A percentile compares a stretch with the other conserved stretches of the same genome.
Evolutionary conservation across 2,113 vertebrate genomes (phyloP).

Genomic region (Neofelis nebulosa): DNA sequence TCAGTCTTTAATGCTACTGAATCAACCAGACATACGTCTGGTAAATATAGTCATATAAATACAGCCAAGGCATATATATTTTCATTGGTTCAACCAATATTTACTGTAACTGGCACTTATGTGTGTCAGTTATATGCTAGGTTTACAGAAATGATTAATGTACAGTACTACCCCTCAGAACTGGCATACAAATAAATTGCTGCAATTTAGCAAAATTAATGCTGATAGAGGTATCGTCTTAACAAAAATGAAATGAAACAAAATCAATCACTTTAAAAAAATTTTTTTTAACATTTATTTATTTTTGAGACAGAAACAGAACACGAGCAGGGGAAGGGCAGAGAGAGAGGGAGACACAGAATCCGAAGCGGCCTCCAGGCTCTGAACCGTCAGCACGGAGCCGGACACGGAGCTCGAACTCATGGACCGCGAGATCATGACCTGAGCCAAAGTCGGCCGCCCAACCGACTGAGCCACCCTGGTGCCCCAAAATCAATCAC

Average conservation of each 20-base stretch:
- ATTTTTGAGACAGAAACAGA: too few relatives aligned
- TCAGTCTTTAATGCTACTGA: slow-evolving; percentile 13
- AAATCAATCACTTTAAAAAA: too few relatives aligned
- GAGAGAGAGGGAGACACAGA: too few relatives aligned
- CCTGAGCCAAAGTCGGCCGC: too few relatives aligned
- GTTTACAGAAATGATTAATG: background rate
- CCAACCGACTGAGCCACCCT: too few relatives aligned
- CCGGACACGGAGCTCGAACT: too few relatives aligned
- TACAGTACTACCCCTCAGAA: background rate
- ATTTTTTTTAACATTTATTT: too few relatives aligned
- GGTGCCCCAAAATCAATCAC: background rate
- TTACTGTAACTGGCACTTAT: background rate
- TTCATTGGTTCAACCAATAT: background rate
- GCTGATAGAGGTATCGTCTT: background rate
- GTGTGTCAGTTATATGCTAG: background rate
- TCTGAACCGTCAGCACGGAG: too few relatives aligned
- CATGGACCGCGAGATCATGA: too few relatives aligned
- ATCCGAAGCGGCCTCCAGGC: too few relatives aligned
- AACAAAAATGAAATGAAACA: background rate
- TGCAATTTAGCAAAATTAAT: background rate
- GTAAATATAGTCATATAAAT: background rate
- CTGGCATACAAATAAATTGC: background rate
- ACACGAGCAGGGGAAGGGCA: too few relatives aligned
- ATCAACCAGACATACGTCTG: background rate
- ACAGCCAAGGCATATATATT: background rate